A percentile compares a stretch with the other conserved stretches of the same genome.
Evolutionary conservation across 1,140 invertebrate species (phyloP).

Genomic region (Hetaerina americana): DNA sequence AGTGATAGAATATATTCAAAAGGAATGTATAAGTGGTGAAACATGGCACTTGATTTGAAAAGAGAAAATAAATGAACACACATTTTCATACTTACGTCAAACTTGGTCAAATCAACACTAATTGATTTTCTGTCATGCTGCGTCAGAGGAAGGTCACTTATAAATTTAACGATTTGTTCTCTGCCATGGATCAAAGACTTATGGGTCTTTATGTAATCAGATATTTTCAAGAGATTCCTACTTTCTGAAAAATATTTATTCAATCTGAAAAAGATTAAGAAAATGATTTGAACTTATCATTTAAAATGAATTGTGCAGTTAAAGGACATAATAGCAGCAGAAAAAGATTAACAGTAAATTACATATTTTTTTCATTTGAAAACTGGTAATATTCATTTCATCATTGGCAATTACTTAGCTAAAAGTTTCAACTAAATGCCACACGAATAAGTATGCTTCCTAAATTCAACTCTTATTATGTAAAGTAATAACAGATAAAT

Average conservation of each 20-base stretch:
- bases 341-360: no score
- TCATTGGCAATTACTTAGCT: no score
- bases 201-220: background rate
- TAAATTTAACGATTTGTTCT: background rate
- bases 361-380: no score
- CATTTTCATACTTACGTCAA: background rate
- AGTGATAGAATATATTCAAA: background rate
- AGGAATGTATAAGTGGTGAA: background rate
- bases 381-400: no score
- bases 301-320: no score
- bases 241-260: background rate
- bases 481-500: background rate
- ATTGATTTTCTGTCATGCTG: background rate
- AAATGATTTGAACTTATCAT: no score
- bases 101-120: background rate
- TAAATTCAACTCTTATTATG: no score
- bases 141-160: background rate
- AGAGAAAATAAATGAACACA: background rate
- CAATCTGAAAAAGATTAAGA: no score
- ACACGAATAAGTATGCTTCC: no score
- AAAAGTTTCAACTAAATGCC: no score
- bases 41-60: background rate
- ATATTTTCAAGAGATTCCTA: background rate
- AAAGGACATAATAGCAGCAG: no score
- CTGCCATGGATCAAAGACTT: background rate